These are phyloP conservation scores for Nanorana parkeri DNA, from an alignment of 2,113 vertebrate genomes.

Conservation along the genomic window DNA sequence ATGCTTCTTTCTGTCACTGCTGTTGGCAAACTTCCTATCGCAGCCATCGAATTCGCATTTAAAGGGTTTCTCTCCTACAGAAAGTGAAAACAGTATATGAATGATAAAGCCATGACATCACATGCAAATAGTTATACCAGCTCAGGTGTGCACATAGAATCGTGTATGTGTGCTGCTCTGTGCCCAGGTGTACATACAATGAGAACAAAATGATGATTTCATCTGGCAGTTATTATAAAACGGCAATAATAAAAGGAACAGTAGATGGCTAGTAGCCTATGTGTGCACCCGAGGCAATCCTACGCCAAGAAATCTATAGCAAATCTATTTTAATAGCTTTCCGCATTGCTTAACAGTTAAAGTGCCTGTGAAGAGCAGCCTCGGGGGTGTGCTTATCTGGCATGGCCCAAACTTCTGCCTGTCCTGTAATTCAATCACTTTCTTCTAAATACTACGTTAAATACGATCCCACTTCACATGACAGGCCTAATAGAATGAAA, in stretches of 20 bases:
- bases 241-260: not conserved
- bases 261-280: not conserved
- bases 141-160: too few species aligned
- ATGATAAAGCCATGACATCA: not conserved
- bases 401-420: not conserved
- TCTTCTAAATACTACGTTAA: constrained; percentile 19
- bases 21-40: constrained; percentile 97
- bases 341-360: constrained; percentile 37
- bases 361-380: constrained; percentile 43
- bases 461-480: not conserved
- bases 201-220: too few species aligned
- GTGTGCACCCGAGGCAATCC: constrained; percentile 26
- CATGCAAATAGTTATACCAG: not conserved
- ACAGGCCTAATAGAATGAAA: constrained; percentile 17
- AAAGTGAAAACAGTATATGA: constrained; percentile 58
- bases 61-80: constrained; percentile 93
- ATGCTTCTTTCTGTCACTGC: constrained; percentile 96
- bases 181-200: too few species aligned
- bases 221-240: not conserved
- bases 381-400: not conserved
- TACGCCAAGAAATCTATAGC: constrained; percentile 39
- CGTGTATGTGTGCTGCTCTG: too few species aligned
- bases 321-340: constrained; percentile 59
- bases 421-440: constrained; percentile 18
- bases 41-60: constrained; percentile 98